Base-by-base conservation (phyloP, 2,888 invertebrate species). In the Philhelius pedissequus region DNA sequence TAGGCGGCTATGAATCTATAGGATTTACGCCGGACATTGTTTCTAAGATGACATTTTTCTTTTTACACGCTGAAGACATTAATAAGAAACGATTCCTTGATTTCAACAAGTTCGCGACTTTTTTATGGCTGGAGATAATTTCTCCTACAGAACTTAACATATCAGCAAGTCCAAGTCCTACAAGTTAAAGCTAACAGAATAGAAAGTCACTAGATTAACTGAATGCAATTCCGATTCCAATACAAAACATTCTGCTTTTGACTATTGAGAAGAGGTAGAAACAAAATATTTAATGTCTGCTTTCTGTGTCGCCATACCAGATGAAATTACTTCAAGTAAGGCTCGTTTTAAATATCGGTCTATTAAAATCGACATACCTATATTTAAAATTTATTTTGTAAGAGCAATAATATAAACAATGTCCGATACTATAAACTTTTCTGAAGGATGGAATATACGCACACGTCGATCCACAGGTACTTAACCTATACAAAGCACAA, bases 171-270 rank as follows among this genome's bases (percentile, higher is more conserved):
- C 97, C 58, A 98, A 93, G 88, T 95, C 93, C 76, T 94, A 93
- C 93, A 93, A 88, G 87, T 97, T 96, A 89, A 95, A 95, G 87
- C 96, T 95, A 27, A 97, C 95, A 90, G 96, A 97, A 86, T 97
- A 96, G 0, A 99, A 99, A 2, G 99, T 99, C 45, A 98, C 98
- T 88, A 98, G 93, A 91, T 99, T 99, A 58, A 99, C 94, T 45
- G 99, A 94, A 92, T 99, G 99, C 3, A 99, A 93, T 88, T 99
- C 99, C 70, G 96, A 97, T 90, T 98, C 98, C 11, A 99, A 92
- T 0, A 98, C 98, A 89, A 99, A 95, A 89, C 96, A 96, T 87
- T 8, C 27, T 84, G 54, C 11, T 88, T 90, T 66, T 92, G 89
- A 0, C 88, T 87, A 70, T 88, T 89, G 4, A 95, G 90, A 86